Evolutionary conservation across 2,797 vertebrate genomes (phyloP).

Genomic region (Chloroceryle amazona): DNA sequence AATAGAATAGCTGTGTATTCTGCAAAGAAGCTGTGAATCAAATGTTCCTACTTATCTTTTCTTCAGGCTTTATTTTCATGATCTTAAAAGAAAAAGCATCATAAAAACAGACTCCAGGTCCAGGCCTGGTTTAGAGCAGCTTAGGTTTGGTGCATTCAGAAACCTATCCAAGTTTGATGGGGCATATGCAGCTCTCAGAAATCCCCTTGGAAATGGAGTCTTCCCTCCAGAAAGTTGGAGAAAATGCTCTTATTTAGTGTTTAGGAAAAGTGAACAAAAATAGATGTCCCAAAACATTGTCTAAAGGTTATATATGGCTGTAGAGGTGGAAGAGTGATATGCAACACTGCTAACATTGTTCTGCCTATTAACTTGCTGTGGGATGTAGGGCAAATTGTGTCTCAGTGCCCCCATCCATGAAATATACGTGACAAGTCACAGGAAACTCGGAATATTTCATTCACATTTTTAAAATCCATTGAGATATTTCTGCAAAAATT

Average conservation of each 20-base stretch:
- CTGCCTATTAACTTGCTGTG: not conserved
- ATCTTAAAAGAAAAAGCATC: not conserved
- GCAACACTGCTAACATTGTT: not conserved
- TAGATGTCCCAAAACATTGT: not conserved
- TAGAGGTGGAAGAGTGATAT: not conserved
- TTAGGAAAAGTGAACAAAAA: not conserved
- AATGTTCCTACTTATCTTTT: not conserved
- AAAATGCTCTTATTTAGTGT: not conserved
- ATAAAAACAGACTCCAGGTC: not conserved
- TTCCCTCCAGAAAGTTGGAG: not conserved
- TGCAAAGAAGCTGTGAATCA: constrained; percentile 5
- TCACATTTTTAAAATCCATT: not conserved
- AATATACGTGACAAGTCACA: not conserved
- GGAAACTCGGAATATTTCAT: not conserved
- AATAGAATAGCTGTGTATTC: not conserved
- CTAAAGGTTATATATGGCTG: not conserved
- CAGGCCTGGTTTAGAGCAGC: not conserved
- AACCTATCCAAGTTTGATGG: not conserved
- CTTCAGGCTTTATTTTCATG: not conserved
- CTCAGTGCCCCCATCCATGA: not conserved
- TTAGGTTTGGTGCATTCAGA: not conserved
- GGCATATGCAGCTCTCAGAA: not conserved
- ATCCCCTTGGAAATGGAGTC: not conserved
- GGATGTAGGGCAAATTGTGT: not conserved
- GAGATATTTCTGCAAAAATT: not conserved